phyloP scores from a whole-genome alignment of 2,888 invertebrate genomes.

The Carcina quercana region DNA sequence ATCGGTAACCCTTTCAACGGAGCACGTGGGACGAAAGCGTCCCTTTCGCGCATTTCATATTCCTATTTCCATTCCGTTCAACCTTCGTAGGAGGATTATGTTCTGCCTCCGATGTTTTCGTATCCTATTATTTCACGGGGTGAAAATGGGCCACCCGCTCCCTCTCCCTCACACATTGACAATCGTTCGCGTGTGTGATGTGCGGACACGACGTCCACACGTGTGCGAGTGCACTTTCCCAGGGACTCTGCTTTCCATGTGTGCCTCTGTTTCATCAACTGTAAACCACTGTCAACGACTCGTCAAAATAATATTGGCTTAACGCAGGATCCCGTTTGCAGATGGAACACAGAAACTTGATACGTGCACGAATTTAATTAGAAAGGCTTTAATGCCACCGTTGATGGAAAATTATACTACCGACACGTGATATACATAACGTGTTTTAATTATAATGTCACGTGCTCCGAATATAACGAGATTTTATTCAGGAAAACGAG shows the following conservation, averaged over 20 bases:
- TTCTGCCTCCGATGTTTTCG: conserved; percentile 72
- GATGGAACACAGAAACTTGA: conserved; percentile 53
- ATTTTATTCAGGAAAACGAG: neutral
- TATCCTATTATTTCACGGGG: conserved; percentile 74
- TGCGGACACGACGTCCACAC: conserved; percentile 26
- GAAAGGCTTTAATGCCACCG: conserved; percentile 29
- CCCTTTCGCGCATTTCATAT: conserved; percentile 71
- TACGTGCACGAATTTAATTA: conserved; percentile 58
- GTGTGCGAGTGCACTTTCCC: conserved; percentile 35
- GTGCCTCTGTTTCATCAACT: conserved; percentile 63
- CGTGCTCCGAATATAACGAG: conserved; percentile 1
- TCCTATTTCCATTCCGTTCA: conserved; percentile 68
- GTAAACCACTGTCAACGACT: conserved; percentile 72
- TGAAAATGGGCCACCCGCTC: conserved; percentile 70
- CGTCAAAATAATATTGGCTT: conserved; percentile 72
- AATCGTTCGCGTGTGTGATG: conserved; percentile 36
- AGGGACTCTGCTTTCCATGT: conserved; percentile 28
- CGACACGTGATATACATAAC: conserved; percentile 10
- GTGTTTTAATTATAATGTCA: conserved; percentile 4
- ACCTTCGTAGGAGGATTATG: conserved; percentile 71
- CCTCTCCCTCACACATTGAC: conserved; percentile 48
- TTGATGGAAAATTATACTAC: conserved; percentile 25
- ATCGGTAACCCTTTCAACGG: conserved; percentile 61
- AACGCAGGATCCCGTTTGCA: conserved; percentile 49
- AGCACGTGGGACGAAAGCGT: conserved; percentile 53